A percentile compares a stretch with the other conserved stretches of the same genome.
phyloP scores from a whole-genome alignment of 2,797 vertebrate species.

The Sylvia borin region DNA sequence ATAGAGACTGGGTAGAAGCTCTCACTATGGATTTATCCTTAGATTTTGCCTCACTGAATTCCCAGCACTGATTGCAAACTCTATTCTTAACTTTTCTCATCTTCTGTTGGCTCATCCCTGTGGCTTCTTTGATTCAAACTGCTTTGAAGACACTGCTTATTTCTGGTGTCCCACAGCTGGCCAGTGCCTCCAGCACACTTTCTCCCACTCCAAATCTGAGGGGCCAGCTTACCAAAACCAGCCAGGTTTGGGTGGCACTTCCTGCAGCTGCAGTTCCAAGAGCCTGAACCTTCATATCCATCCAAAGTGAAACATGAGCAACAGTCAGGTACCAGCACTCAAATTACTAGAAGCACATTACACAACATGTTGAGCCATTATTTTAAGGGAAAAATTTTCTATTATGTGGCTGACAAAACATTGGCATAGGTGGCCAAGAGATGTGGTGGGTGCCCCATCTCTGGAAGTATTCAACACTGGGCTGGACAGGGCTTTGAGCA shows the following conservation, averaged over 20 bases:
- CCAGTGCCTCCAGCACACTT: neutral
- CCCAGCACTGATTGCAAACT: neutral
- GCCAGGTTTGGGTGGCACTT: neutral
- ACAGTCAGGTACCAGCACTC: neutral
- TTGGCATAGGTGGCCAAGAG: neutral
- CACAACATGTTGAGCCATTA: neutral
- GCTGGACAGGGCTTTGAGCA: neutral
- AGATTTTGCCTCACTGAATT: neutral
- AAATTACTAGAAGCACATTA: neutral
- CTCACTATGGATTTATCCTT: neutral
- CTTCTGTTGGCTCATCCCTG: neutral
- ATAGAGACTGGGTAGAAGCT: neutral
- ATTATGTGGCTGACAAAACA: accelerated
- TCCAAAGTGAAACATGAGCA: neutral
- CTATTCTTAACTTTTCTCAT: neutral
- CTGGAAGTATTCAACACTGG: neutral
- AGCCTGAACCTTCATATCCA: neutral
- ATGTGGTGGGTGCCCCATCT: accelerated
- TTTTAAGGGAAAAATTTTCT: neutral
- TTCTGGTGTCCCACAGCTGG: neutral
- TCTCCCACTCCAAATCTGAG: neutral
- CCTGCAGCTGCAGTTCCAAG: neutral
- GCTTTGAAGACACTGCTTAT: neutral
- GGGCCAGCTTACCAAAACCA: neutral
- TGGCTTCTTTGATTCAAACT: neutral